phyloP scores from a whole-genome alignment of 1,140 invertebrate species.

The Heliothis subflexa region DNA sequence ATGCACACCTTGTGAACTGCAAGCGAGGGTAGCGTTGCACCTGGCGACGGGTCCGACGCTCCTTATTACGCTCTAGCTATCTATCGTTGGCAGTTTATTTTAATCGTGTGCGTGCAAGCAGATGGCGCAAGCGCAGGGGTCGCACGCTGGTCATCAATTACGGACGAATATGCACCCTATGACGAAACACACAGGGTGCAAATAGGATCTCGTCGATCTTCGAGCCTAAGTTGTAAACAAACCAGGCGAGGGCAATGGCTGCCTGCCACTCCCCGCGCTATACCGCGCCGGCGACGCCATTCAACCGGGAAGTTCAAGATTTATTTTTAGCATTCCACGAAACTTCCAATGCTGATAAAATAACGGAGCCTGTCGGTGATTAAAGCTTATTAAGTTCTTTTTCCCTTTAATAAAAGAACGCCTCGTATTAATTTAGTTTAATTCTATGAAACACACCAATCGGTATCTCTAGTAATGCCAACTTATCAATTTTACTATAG shows the following conservation, averaged over 20 bases:
- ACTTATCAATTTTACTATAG: too few relatives aligned
- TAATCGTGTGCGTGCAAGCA: constrained; percentile 78
- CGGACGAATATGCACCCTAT: constrained; percentile 69
- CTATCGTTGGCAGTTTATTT: constrained; percentile 82
- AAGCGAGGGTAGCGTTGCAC: constrained; percentile 73
- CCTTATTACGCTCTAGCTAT: constrained; percentile 69
- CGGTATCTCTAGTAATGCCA: too few relatives aligned
- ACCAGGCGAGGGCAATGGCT: constrained; percentile 84
- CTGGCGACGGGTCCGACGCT: constrained; percentile 69
- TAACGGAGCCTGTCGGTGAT: constrained; percentile 32
- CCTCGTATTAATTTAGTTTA: not conserved
- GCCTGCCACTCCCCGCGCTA: constrained; percentile 78
- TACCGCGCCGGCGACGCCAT: constrained; percentile 78
- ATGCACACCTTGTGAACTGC: constrained; percentile 64
- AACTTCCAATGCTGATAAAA: constrained; percentile 49
- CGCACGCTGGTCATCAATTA: constrained; percentile 49
- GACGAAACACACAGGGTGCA: constrained; percentile 66
- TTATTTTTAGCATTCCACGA: constrained; percentile 80
- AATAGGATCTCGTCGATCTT: constrained; percentile 56
- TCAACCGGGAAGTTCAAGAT: constrained; percentile 85
- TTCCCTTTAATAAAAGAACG: not conserved
- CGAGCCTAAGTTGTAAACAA: constrained; percentile 80
- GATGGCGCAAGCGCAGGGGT: constrained; percentile 78
- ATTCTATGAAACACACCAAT: too few relatives aligned
- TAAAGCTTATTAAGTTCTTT: constrained; percentile 1